These are phyloP conservation scores for Echiichthys vipera DNA, from an alignment of 2,797 vertebrate genomes.

Conservation along the genomic window DNA sequence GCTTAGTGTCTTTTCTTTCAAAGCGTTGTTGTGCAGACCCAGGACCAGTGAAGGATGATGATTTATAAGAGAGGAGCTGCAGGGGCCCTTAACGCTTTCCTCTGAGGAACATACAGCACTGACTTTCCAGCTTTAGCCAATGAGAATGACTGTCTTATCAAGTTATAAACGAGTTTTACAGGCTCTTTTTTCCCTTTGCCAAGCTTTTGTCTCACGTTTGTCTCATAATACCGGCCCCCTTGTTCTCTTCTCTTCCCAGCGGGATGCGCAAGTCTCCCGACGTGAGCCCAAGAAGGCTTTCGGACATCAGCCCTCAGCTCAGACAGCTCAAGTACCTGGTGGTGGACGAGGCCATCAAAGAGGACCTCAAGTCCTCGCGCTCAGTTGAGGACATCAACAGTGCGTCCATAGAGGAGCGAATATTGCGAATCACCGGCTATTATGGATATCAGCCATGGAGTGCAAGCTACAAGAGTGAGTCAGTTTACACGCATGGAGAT, in stretches of 20 bases:
- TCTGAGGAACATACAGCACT: slow-evolving; percentile 30
- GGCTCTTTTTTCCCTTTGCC: not conserved
- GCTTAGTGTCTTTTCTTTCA: slow-evolving; percentile 78
- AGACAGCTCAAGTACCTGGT: slow-evolving; percentile 96
- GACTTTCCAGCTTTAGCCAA: slow-evolving; percentile 19
- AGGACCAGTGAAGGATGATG: slow-evolving; percentile 77
- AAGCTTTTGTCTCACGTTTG: slow-evolving; percentile 13
- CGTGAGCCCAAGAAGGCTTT: slow-evolving; percentile 95
- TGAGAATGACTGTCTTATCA: slow-evolving; percentile 27
- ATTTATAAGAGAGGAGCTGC: slow-evolving; percentile 61
- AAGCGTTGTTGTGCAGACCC: slow-evolving; percentile 55
- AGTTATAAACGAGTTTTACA: slow-evolving; percentile 2
- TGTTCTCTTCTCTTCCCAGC: slow-evolving; percentile 79
- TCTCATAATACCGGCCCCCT: slow-evolving; percentile 45
- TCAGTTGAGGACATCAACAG: slow-evolving; percentile 95
- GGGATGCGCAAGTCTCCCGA: slow-evolving; percentile 94
- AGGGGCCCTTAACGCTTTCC: slow-evolving; percentile 36
- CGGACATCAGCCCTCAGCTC: slow-evolving; percentile 98
- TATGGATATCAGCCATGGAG: slow-evolving; percentile 97
- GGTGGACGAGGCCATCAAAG: slow-evolving; percentile 94
- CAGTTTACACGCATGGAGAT: not conserved
- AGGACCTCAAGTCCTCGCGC: slow-evolving; percentile 94
- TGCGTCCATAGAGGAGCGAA: slow-evolving; percentile 94
- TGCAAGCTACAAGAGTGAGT: slow-evolving; percentile 91
- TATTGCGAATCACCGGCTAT: slow-evolving; percentile 95